Base-by-base conservation (phyloP, 2,888 invertebrate species). In the Eristalis pertinax region DNA sequence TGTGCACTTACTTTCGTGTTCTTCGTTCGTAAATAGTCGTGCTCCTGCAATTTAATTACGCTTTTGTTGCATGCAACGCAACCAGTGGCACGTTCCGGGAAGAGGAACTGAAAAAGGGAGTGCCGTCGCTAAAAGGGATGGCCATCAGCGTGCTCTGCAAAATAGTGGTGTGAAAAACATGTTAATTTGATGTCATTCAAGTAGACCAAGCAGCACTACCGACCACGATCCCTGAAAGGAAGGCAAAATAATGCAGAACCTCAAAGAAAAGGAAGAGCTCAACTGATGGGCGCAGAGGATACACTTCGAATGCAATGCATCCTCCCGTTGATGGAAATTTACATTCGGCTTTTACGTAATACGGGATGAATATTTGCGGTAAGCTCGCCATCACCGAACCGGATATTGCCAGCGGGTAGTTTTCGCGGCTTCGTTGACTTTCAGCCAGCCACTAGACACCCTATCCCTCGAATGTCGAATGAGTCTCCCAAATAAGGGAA, bases 21-120 rank as follows among this genome's bases (percentile, higher is more conserved):
- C 5, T 3, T 24, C 22, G 26, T 58, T 15, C 32, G 50, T 64
- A 38, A 63, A 63, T 70, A 70, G 58, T 38, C 60, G 22, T 26
- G 63, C 69, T 77, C 19, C 2, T 70, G 77, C 70, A 67, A 79
- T 79, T 79, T 73, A 79, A 79, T 79, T 79, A 73, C 58, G 72
- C 62, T 65, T 72, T 72, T 67, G 72, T 43, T 73, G 73, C 60
- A 73, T 38, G 70, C 60, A 26, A 64, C 35, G 79, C 79, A 79
- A 79, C 79, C 62, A 43, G 79, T 79, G 60, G 79, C 65, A 72
- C 19, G 32, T 58, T 58, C 38, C 68, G n/a, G 10, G 50, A 63
- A 32, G 69, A 68, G 24, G 29, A 35, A 22, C 50, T 50, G 19
- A 10, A 70, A 69, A 60, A 60, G 15, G 26, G 60, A 60, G 15